Percentiles rank a stretch among this genome's conserved stretches.
phyloP scores from a whole-genome alignment of 23 tunicate genomes.

The Styela plicata region DNA sequence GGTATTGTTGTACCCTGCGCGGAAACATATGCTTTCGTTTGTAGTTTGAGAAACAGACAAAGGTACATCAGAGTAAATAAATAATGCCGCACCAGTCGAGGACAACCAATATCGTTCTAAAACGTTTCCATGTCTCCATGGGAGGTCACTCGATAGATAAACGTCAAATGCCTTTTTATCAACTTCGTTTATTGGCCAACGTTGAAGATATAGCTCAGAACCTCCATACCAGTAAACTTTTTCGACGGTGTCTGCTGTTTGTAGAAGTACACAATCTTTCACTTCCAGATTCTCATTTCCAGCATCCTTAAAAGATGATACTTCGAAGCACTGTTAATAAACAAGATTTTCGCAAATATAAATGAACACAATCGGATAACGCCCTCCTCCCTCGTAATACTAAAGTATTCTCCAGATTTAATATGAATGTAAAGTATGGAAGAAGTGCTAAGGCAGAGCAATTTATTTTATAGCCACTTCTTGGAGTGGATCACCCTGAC shows the following conservation, averaged over 20 bases:
- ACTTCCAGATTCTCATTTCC: not conserved
- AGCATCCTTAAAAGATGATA: not conserved
- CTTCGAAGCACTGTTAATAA: slow-evolving; percentile 2
- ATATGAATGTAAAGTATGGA: too few species aligned
- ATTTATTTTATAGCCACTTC: too few species aligned
- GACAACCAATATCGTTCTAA: slow-evolving; percentile 63
- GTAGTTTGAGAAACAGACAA: slow-evolving; percentile 33
- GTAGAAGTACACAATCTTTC: slow-evolving; percentile 44
- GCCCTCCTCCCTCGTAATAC: too few species aligned
- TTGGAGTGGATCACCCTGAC: too few species aligned
- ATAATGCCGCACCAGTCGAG: slow-evolving; percentile 45
- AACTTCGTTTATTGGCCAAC: slow-evolving; percentile 54
- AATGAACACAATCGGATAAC: too few species aligned
- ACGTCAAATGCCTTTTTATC: slow-evolving; percentile 5
- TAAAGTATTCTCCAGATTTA: too few species aligned
- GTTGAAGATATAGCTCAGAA: slow-evolving; percentile 46
- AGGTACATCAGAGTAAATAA: slow-evolving; percentile 33
- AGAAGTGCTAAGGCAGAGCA: too few species aligned
- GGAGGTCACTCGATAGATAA: slow-evolving; percentile 54
- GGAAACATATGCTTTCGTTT: slow-evolving; percentile 40
- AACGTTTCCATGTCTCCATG: slow-evolving; percentile 61
- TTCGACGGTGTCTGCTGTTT: not conserved
- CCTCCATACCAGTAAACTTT: slow-evolving; percentile 63
- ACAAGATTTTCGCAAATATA: too few species aligned
- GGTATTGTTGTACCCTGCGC: slow-evolving; percentile 20